A percentile compares a stretch with the other conserved stretches of the same genome.
Conservation (phyloP, 1,140 invertebrate genomes). For the Trichonephila clavata region DNA sequence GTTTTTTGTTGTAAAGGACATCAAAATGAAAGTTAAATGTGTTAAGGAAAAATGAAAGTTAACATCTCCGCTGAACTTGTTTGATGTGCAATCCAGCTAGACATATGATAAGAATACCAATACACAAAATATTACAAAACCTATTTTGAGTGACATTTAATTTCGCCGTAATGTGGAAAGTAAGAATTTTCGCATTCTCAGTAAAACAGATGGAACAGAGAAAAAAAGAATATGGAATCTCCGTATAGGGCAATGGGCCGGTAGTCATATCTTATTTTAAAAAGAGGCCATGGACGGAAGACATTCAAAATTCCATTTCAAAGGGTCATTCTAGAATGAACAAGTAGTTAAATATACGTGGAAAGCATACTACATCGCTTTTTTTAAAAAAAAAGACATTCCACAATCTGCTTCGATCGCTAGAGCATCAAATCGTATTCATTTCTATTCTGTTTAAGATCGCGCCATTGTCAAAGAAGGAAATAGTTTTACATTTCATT, state of each 20-base stretch:
- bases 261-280: constrained; percentile 13
- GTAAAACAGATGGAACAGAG: neutral
- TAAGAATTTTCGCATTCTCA: neutral
- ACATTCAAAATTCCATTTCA: constrained; percentile 25
- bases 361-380: neutral
- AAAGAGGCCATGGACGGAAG: constrained; percentile 26
- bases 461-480: neutral
- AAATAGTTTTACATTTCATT: constrained; percentile 6
- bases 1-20: no score
- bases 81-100: neutral
- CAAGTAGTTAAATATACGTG: neutral
- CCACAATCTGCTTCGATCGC: constrained; percentile 6
- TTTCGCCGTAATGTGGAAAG: neutral
- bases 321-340: constrained; percentile 31
- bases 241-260: constrained; percentile 7
- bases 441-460: neutral
- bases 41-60: neutral
- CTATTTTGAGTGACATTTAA: neutral
- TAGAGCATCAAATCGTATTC: neutral
- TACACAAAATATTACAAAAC: neutral
- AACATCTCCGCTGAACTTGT: neutral
- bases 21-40: no score
- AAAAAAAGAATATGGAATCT: neutral
- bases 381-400: neutral
- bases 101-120: neutral